These are phyloP conservation scores for Columbina picui DNA, from an alignment of 2,113 vertebrate genomes.

Conservation along the genomic window DNA sequence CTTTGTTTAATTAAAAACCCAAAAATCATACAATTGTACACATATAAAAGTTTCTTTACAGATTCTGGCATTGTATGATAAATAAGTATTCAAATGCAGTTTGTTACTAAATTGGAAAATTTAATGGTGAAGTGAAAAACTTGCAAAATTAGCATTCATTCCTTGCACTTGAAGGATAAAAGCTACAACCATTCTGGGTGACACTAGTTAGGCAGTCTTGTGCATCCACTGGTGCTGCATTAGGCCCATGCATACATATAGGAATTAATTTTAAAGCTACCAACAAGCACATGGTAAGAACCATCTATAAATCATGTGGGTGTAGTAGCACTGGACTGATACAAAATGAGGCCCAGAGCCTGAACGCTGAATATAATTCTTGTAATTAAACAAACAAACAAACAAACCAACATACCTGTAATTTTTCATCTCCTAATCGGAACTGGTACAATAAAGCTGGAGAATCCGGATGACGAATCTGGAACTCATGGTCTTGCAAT, in stretches of 20 bases:
- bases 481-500: slow-evolving; percentile 95
- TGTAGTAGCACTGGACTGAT: background rate
- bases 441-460: slow-evolving; percentile 92
- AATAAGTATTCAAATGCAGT: background rate
- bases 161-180: background rate
- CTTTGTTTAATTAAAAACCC: background rate
- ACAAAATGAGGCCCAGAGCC: background rate
- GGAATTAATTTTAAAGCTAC: background rate
- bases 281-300: background rate
- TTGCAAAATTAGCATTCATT: background rate
- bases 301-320: background rate
- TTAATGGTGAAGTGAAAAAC: background rate
- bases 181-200: background rate
- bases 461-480: slow-evolving; percentile 91
- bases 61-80: background rate
- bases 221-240: background rate
- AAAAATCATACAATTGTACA: background rate
- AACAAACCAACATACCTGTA: slow-evolving; percentile 81
- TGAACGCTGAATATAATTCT: background rate
- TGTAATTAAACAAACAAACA: background rate
- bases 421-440: slow-evolving; percentile 93
- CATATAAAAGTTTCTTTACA: background rate
- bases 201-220: background rate
- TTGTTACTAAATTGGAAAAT: background rate
- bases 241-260: background rate